phyloP scores from a whole-genome alignment of 1,140 invertebrate genomes.

The Lysiphlebus fabarum region DNA sequence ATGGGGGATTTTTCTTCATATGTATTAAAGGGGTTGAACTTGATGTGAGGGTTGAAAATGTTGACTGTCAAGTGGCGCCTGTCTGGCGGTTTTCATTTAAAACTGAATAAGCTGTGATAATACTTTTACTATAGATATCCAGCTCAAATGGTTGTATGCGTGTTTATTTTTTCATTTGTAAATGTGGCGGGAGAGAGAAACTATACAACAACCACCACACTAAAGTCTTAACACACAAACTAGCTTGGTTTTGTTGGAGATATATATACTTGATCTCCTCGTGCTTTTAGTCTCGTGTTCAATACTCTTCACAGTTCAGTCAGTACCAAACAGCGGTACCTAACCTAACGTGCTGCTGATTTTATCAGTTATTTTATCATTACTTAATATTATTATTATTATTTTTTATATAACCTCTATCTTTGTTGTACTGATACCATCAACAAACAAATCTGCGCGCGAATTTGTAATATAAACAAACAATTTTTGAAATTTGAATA shows the following conservation, averaged over 20 bases:
- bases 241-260: not conserved
- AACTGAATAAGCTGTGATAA: conserved; percentile 9
- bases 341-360: conserved; percentile 9
- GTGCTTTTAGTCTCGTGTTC: not conserved
- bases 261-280: too few relatives aligned
- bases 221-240: not conserved
- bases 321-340: conserved; percentile 28
- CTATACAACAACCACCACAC: too few relatives aligned
- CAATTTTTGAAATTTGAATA: not conserved
- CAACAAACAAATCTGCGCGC: not conserved
- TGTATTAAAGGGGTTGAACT: too few relatives aligned
- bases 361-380: not conserved
- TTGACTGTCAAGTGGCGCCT: conserved; percentile 29
- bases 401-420: too few relatives aligned
- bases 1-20: too few relatives aligned
- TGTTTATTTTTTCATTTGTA: conserved; percentile 1
- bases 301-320: conserved; percentile 22
- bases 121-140: not conserved
- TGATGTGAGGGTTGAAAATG: not conserved
- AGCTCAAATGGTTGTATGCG: not conserved
- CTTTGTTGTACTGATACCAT: too few relatives aligned
- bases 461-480: conserved; percentile 23
- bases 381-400: too few relatives aligned
- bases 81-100: conserved; percentile 27
- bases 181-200: conserved; percentile 19